These are phyloP conservation scores for Moxostoma hubbsi DNA, from an alignment of 2,797 vertebrate species.

Conservation along the genomic window DNA sequence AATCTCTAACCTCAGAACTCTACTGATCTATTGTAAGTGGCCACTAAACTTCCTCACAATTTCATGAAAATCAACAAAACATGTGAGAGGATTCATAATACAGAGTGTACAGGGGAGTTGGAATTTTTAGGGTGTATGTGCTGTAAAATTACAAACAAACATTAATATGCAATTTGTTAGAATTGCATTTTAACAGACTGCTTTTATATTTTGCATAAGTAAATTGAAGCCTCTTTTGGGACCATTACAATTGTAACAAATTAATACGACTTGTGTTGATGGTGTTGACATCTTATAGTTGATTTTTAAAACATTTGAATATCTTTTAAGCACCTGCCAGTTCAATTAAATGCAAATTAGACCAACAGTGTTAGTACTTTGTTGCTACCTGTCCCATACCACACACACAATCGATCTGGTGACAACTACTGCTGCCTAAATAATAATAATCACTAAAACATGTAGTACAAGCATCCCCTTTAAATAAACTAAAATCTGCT, in stretches of 20 bases:
- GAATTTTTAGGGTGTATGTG: neutral
- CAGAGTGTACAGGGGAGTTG: too few species aligned
- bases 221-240: too few species aligned
- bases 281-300: neutral
- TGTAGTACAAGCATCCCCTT: conserved; percentile 1
- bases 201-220: too few species aligned
- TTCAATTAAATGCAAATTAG: neutral
- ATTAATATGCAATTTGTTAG: too few species aligned
- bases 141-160: neutral
- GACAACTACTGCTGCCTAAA: neutral
- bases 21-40: neutral
- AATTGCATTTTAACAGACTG: too few species aligned
- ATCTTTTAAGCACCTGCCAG: neutral
- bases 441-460: conserved; percentile 13
- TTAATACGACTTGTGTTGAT: too few species aligned
- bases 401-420: neutral
- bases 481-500: neutral
- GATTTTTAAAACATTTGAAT: too few species aligned
- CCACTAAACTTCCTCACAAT: neutral
- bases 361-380: neutral
- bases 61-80: neutral
- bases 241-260: too few species aligned
- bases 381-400: neutral
- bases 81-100: neutral
- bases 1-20: neutral